Conservation (phyloP, 2,113 vertebrate genomes). For the Saccopteryx leptura region DNA sequence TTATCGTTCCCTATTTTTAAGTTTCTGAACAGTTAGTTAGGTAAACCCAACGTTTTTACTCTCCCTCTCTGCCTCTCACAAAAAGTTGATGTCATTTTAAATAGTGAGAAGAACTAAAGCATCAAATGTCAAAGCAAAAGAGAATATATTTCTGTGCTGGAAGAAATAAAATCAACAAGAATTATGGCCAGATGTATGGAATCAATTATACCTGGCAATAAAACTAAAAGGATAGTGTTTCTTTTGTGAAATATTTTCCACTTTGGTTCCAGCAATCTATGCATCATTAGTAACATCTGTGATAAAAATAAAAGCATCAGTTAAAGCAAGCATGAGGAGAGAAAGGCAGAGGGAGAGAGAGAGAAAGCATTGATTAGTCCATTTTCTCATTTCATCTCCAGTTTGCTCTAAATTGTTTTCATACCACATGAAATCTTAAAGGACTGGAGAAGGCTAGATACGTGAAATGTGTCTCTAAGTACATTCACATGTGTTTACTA, state of each 20-base stretch:
- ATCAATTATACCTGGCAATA: slow-evolving; percentile 85
- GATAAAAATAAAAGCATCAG: slow-evolving; percentile 74
- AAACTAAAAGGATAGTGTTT: slow-evolving; percentile 83
- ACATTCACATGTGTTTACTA: not conserved
- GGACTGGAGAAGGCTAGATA: not conserved
- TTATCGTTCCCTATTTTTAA: not conserved
- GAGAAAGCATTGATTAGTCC: slow-evolving; percentile 66
- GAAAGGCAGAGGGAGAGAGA: not conserved
- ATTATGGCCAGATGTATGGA: slow-evolving; percentile 82
- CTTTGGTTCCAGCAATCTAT: slow-evolving; percentile 77
- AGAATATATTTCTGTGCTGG: slow-evolving; percentile 68
- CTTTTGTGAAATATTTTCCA: slow-evolving; percentile 85
- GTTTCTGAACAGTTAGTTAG: not conserved
- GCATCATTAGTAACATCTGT: slow-evolving; percentile 87
- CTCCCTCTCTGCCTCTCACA: not conserved
- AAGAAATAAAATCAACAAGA: slow-evolving; percentile 72
- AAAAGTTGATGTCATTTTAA: slow-evolving; percentile 63
- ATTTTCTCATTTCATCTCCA: slow-evolving; percentile 75
- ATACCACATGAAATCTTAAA: slow-evolving; percentile 69
- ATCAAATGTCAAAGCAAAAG: slow-evolving; percentile 66
- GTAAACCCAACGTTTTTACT: not conserved
- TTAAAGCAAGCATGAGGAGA: slow-evolving; percentile 23
- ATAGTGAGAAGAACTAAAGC: slow-evolving; percentile 50
- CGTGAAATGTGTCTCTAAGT: slow-evolving; percentile 31
- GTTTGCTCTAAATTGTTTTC: slow-evolving; percentile 75